These are phyloP conservation scores for Alouatta palliata DNA, from an alignment of 2,113 vertebrate genomes.

Conservation along the genomic window DNA sequence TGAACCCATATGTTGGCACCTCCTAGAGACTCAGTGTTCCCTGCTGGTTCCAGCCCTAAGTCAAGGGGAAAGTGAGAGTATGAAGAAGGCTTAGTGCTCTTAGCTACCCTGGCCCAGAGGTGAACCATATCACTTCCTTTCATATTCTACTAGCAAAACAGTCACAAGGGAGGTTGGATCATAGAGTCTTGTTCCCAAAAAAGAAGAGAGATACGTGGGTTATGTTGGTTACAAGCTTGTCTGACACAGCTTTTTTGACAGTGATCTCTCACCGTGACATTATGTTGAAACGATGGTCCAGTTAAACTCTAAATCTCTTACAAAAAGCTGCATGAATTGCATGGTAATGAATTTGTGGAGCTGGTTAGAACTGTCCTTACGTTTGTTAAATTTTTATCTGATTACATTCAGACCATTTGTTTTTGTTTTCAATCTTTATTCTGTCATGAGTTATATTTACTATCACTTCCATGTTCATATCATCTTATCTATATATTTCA, in stretches of 20 bases:
- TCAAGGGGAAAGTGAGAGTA: not conserved
- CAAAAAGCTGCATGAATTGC: not conserved
- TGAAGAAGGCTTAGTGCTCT: not conserved
- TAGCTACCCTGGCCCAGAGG: not conserved
- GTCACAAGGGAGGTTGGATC: not conserved
- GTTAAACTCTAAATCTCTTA: not conserved
- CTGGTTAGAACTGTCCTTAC: not conserved
- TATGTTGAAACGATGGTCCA: not conserved
- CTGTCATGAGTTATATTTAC: not conserved
- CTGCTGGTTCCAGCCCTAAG: not conserved
- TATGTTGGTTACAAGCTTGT: not conserved
- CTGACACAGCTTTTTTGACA: not conserved
- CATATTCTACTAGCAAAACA: not conserved
- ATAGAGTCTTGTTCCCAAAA: not conserved
- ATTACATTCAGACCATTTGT: not conserved
- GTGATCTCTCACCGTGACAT: not conserved
- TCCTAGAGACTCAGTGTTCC: not conserved
- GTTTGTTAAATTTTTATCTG: constrained; percentile 18
- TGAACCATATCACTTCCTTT: not conserved
- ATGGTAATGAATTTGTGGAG: not conserved
- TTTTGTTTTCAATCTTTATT: constrained; percentile 11
- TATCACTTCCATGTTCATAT: not conserved
- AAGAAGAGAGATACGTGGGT: not conserved
- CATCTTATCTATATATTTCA: not conserved
- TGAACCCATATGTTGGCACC: not conserved